A percentile compares a stretch with the other conserved stretches of the same genome.
Evolutionary conservation across 2,113 vertebrate genomes (phyloP).

Genomic region (Periophthalmodon schlosseri): DNA sequence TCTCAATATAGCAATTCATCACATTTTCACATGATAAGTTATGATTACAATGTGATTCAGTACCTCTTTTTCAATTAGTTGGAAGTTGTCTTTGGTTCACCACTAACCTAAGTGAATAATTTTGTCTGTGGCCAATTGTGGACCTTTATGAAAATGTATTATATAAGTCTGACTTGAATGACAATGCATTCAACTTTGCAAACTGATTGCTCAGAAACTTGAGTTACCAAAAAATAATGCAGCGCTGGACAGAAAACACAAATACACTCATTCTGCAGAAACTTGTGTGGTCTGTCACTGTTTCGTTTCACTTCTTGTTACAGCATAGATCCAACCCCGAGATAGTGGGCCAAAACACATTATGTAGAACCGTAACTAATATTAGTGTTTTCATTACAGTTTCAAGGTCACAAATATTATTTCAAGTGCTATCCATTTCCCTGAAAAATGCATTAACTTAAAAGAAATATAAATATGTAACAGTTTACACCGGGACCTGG

Average conservation of each 20-base stretch:
- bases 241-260: neutral
- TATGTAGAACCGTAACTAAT: neutral
- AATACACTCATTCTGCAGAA: neutral
- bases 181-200: neutral
- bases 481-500: neutral
- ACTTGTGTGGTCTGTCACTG: neutral
- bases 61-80: too few species aligned
- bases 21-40: too few species aligned
- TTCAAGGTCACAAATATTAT: neutral
- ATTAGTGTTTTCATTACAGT: neutral
- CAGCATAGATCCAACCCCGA: neutral
- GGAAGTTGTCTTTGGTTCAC: too few species aligned
- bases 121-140: too few species aligned
- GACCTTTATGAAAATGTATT: neutral
- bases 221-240: neutral
- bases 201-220: neutral
- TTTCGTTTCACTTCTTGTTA: neutral
- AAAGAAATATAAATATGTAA: neutral
- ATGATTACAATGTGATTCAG: too few species aligned
- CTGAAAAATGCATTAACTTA: neutral
- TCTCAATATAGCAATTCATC: too few species aligned
- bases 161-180: neutral
- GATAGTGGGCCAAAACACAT: neutral
- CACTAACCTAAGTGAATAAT: too few species aligned
- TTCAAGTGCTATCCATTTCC: neutral